Base-by-base conservation (phyloP, 2,113 vertebrate genomes). In the Struthidea cinerea region DNA sequence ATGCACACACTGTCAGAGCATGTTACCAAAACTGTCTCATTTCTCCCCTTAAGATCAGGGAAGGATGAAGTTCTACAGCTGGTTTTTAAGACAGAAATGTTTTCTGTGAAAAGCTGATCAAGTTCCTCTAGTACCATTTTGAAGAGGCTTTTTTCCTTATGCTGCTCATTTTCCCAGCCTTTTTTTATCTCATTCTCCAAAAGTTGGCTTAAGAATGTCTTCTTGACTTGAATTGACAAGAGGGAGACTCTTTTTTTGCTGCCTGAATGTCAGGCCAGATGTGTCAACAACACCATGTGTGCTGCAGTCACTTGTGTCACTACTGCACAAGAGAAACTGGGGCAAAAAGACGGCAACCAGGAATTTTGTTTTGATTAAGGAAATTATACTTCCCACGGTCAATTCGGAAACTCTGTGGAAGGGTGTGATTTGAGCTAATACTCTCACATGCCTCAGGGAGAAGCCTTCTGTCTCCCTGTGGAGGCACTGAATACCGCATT, bases 281-380 rank as follows among this genome's bases (percentile, higher is more conserved):
- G 35, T 70, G 68, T 63, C 85, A 94, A 30, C 33, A 90, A 22
- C 59, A 85, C 26, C 75, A 22, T 6, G 28, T 41, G 30, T 75
- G 74, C 55, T n/a, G 46, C 37, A 83, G 76, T 67, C 83, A 53
- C 60, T 65, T 39, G 37, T 65, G 47, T 44, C 42, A 50, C 84
- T 21, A 5, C 35, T 44, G 26, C 41, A 41, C 3, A 2, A 76
- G 33, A 87, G 49, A 86, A 93, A 91, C 42, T 47, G 64, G 53
- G 55, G 47, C 57, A 87, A 76, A 92, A 94, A 90, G 42, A 64
- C 35, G 59, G 79, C 47, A 91, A 9, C 37, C 26, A 37, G 16
- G 55, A 87, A 74, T 87, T 94, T 83, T 94, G 78, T 87, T 95
- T 89, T 73, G 52, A 77, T 94, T 73, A 71, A 71, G 82, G 33